phyloP scores from a whole-genome alignment of 37 sponge, comb jelly and placozoan genomes.

The Chondrilla cf. caribensis region DNA sequence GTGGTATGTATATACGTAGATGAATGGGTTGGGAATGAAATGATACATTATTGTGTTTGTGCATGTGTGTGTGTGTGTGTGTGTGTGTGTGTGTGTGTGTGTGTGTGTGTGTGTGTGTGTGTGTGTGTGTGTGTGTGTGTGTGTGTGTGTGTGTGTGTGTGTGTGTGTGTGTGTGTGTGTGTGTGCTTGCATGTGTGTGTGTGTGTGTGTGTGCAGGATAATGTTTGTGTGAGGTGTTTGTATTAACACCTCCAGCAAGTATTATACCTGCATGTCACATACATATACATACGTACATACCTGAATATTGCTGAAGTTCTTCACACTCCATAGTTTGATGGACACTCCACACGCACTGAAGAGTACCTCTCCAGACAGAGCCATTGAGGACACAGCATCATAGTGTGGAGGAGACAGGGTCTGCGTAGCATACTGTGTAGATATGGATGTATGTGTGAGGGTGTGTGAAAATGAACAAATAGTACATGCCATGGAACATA shows the following conservation, averaged over 20 bases:
- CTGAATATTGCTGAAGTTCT: conserved; percentile 37
- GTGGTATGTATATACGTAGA: neutral
- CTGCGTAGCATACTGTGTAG: conserved; percentile 21
- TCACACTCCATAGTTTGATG: conserved; percentile 72
- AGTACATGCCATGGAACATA: too few species aligned
- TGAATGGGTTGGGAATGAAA: neutral
- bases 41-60: neutral
- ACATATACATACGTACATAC: neutral
- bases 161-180: conserved; percentile 23
- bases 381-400: conserved; percentile 76
- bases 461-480: too few species aligned
- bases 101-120: conserved; percentile 25
- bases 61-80: conserved; percentile 13
- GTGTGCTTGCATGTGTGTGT: conserved; percentile 8
- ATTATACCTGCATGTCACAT: too few species aligned
- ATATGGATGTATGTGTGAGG: too few species aligned
- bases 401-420: conserved; percentile 80
- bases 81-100: conserved; percentile 20
- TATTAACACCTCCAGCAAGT: neutral
- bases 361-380: neutral
- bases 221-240: conserved; percentile 15
- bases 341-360: conserved; percentile 57
- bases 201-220: conserved; percentile 17
- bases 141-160: conserved; percentile 23
- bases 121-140: conserved; percentile 19